Conservation (phyloP, 2,113 vertebrate genomes). For the Lophochroa leadbeateri region DNA sequence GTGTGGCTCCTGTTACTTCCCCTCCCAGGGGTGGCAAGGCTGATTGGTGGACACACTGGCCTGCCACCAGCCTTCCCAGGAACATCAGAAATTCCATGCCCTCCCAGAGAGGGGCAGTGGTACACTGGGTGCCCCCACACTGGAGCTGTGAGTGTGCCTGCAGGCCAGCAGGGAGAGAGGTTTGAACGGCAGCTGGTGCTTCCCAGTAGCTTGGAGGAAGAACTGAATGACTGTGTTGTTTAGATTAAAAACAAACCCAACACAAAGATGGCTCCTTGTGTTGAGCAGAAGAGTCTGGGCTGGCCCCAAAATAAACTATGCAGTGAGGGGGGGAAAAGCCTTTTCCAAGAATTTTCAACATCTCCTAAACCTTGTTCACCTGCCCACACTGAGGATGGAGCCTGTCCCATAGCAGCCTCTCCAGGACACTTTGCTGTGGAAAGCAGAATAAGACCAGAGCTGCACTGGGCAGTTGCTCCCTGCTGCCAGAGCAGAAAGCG, state of each 20-base stretch:
- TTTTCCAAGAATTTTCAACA: neutral
- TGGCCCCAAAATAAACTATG: neutral
- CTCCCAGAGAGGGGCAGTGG: neutral
- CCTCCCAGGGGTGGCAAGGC: neutral
- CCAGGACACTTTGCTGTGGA: neutral
- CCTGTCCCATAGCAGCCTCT: neutral
- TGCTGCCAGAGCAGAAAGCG: neutral
- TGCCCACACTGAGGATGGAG: accelerated
- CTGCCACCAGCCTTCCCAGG: neutral
- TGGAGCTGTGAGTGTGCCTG: neutral
- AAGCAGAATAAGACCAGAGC: accelerated
- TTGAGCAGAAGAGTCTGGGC: neutral
- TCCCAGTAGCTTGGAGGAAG: neutral
- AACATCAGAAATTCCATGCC: neutral
- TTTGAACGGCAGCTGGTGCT: neutral
- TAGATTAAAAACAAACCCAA: neutral
- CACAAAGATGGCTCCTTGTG: neutral
- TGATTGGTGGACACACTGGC: neutral
- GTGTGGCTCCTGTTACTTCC: neutral
- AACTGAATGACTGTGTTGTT: neutral
- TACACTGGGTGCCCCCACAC: neutral
- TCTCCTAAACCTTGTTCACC: neutral
- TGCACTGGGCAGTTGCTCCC: neutral
- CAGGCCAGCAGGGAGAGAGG: neutral
- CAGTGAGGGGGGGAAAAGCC: neutral